Conservation (phyloP, 2,113 vertebrate genomes). For the Ondatra zibethicus region DNA sequence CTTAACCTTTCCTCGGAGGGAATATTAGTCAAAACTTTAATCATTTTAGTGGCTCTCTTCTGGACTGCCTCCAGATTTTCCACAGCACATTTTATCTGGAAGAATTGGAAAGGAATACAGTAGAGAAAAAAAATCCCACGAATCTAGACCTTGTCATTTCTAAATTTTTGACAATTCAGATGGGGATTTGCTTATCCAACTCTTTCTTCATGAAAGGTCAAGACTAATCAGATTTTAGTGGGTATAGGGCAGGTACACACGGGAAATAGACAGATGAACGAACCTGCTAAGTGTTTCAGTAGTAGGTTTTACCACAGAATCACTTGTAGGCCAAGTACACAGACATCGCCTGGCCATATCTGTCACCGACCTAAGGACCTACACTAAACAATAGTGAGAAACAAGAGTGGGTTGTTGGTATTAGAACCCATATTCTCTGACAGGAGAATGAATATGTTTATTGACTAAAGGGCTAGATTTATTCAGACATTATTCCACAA, state of each 20-base stretch:
- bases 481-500: slow-evolving; percentile 46
- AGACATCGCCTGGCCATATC: not conserved
- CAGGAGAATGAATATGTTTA: not conserved
- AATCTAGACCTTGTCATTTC: slow-evolving; percentile 58
- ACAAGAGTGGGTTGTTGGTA: not conserved
- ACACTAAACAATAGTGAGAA: not conserved
- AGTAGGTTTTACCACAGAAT: not conserved
- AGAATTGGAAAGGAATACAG: slow-evolving; percentile 45
- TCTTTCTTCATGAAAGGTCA: slow-evolving; percentile 39
- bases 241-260: not conserved
- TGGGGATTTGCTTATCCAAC: not conserved
- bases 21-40: slow-evolving; percentile 79
- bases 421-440: slow-evolving; percentile 16
- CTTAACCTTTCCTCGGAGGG: slow-evolving; percentile 73
- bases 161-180: slow-evolving; percentile 67
- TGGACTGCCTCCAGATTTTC: slow-evolving; percentile 72
- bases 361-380: not conserved
- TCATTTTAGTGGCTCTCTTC: slow-evolving; percentile 77
- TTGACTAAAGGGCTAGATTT: slow-evolving; percentile 35
- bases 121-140: slow-evolving; percentile 53
- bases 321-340: not conserved
- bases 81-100: slow-evolving; percentile 55
- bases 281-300: not conserved
- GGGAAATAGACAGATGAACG: not conserved
- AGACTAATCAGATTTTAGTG: not conserved